Percentiles rank a stretch among this genome's conserved stretches.
phyloP scores from a whole-genome alignment of 2,797 vertebrate genomes.

The Cossypha polioptera region DNA sequence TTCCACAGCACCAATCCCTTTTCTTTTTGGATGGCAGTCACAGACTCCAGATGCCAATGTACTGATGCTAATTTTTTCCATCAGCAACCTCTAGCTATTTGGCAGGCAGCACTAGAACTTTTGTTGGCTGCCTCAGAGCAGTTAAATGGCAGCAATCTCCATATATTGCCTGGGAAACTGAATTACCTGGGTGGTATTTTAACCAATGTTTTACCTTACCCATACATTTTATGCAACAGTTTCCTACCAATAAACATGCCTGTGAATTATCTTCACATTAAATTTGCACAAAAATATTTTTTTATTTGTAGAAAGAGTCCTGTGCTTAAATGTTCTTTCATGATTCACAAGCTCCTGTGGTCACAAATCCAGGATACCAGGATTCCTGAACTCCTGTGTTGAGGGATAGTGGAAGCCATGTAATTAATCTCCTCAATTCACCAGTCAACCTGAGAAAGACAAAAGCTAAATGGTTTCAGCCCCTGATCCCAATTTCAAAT shows the following conservation, averaged over 20 bases:
- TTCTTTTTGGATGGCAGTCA: constrained; percentile 31
- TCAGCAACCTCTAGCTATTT: constrained; percentile 56
- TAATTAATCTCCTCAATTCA: not conserved
- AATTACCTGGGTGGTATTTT: constrained; percentile 40
- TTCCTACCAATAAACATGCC: constrained; percentile 22
- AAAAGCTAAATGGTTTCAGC: not conserved
- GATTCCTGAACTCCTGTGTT: not conserved
- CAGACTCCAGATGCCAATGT: constrained; percentile 25
- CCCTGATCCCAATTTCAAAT: not conserved
- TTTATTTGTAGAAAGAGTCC: not conserved
- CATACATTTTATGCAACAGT: not conserved
- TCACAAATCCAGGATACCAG: not conserved
- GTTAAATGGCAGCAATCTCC: constrained; percentile 15
- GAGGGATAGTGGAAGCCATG: not conserved
- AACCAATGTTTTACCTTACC: not conserved
- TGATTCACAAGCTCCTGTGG: not conserved
- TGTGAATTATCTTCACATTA: not conserved
- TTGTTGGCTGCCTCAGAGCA: constrained; percentile 34
- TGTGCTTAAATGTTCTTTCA: not conserved
- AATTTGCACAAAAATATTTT: not conserved
- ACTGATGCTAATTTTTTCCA: constrained; percentile 59
- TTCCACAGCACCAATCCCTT: not conserved
- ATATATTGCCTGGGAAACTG: constrained; percentile 30
- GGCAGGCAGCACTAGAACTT: constrained; percentile 51
- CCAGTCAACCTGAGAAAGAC: not conserved